These are phyloP conservation scores for Callyntrura sp. DNA, from an alignment of 2,888 invertebrate genomes.

Conservation along the genomic window DNA sequence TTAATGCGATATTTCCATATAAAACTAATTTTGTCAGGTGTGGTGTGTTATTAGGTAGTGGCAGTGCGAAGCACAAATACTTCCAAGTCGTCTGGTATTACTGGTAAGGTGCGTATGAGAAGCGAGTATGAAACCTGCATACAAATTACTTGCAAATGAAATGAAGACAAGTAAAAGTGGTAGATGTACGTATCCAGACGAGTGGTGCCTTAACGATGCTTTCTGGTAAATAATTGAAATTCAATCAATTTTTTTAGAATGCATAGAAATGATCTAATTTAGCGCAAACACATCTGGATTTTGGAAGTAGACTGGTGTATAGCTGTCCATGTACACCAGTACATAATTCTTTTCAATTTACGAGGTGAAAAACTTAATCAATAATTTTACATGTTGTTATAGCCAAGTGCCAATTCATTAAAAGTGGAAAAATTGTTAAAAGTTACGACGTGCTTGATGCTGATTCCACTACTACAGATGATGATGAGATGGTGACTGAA, in stretches of 20 bases:
- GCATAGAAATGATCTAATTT: conserved; percentile 63
- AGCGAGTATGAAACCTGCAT: conserved; percentile 23
- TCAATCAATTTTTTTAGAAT: conserved; percentile 23
- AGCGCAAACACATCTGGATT: background rate
- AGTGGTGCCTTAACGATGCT: background rate
- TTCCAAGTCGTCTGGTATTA: background rate
- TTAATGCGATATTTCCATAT: conserved; percentile 35
- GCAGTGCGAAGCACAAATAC: too few species aligned
- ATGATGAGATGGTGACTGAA: conserved; percentile 4
- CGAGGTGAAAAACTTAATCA: conserved; percentile 46
- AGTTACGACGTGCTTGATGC: conserved; percentile 34
- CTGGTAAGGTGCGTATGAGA: background rate
- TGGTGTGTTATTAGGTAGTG: conserved; percentile 24
- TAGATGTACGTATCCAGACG: background rate
- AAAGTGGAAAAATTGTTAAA: conserved; percentile 15
- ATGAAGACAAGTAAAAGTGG: conserved; percentile 2
- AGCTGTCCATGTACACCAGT: background rate
- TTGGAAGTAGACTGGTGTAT: background rate
- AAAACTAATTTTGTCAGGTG: conserved; percentile 49
- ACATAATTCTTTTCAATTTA: conserved; percentile 6
- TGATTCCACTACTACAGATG: too few species aligned
- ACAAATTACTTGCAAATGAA: conserved; percentile 29
- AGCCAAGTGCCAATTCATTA: conserved; percentile 23
- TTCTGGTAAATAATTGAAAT: conserved; percentile 15
- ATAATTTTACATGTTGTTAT: background rate